Evolutionary conservation across 35 echinoderm and acorn worm genomes (phyloP), one percentile per base, ranked within the genome.

Genomic region (Diadema setosum): DNA sequence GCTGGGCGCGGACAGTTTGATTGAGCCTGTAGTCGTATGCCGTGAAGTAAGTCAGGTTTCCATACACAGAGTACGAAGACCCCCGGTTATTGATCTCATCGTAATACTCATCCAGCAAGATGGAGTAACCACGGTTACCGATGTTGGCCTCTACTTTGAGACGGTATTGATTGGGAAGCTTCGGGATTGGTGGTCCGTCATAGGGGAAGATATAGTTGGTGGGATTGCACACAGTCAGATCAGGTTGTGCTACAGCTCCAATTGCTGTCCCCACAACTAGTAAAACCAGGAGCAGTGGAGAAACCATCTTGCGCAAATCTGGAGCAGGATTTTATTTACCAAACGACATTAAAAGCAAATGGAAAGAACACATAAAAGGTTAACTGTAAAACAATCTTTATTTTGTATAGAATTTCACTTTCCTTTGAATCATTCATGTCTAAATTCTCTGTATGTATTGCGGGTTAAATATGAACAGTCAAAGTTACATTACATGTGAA

Each of bases 41-140:
- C n/a, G 64, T 46, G 61, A 29, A 40, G 75, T 48, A 65, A 21
- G 65, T 73, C 5, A 42, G 40, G 42, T 12, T 3, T 12, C 39
- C 43, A 2, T 27, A 27, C 16, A 31, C 52, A 16, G 64, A 73
- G 26, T 29, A 5, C 16, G 69, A 44, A 2, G 85, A 61, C 3
- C 85, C 85, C 17, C 85, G 85, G 29, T 87, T 87, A 31, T 70
- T 76, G 39, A 87, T 48, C 23, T 24, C 60, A 74, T 87, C 85
- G 40, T 87, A 87, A 43, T 40, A 87, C 25, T 87, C 85, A 26
- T 73, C 40, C 42, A 87, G 26, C 15, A 73, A 29, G 39, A 87
- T 32, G 31, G 85, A 73, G 36, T 87, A 31, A 18, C 34, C 31
- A 41, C 26, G 17, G 11, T 45, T 70, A 17, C 2, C 14, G 12